phyloP scores from a whole-genome alignment of 2,797 vertebrate genomes.

The Pseudochromis fuscus region DNA sequence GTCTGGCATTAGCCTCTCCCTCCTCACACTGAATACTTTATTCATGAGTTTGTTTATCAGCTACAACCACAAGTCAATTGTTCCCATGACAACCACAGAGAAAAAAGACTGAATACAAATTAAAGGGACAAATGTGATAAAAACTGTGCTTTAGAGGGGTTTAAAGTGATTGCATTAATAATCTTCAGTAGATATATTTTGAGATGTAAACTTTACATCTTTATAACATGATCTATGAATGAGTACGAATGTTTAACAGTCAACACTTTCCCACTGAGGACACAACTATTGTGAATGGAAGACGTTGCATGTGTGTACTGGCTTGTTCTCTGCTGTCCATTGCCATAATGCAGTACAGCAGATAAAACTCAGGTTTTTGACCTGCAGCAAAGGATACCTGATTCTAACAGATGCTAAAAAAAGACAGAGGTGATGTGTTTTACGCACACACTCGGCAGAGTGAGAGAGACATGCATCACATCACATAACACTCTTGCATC shows the following conservation, averaged over 20 bases:
- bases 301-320: background rate
- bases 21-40: constrained; percentile 40
- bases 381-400: constrained; percentile 35
- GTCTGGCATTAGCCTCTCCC: constrained; percentile 26
- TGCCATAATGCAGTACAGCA: constrained; percentile 30
- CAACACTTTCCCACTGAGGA: constrained; percentile 18
- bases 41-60: constrained; percentile 45
- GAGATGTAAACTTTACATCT: constrained; percentile 51
- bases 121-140: constrained; percentile 12
- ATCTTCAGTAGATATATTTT: constrained; percentile 29
- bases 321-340: constrained; percentile 16
- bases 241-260: constrained; percentile 20
- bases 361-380: constrained; percentile 33
- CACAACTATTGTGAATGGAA: constrained; percentile 33
- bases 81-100: constrained; percentile 62
- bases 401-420: constrained; percentile 15
- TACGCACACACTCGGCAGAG: constrained; percentile 24
- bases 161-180: constrained; percentile 42
- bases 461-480: constrained; percentile 20
- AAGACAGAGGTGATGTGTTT: constrained; percentile 42
- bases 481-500: constrained; percentile 37
- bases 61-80: constrained; percentile 40
- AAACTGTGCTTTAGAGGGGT: constrained; percentile 21
- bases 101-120: constrained; percentile 31
- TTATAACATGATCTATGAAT: constrained; percentile 40